Percentiles rank a stretch among this genome's conserved stretches.
phyloP scores from a whole-genome alignment of 2,888 invertebrate species.

The Thereva nobilitata region DNA sequence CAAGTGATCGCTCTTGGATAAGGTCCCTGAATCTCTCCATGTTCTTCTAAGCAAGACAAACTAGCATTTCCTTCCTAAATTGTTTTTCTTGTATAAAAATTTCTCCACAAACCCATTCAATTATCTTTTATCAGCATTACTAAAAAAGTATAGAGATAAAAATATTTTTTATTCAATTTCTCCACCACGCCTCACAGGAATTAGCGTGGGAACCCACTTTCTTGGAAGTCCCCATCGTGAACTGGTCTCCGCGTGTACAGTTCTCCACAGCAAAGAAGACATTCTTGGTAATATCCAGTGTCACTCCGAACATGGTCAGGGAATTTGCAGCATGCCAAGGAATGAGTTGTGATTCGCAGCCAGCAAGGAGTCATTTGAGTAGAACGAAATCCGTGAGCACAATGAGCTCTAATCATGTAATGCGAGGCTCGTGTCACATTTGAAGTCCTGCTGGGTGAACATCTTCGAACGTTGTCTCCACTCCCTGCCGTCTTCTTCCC shows the following conservation, averaged over 20 bases:
- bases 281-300: constrained; percentile 16
- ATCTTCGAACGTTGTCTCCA: constrained; percentile 8
- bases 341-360: constrained; percentile 18
- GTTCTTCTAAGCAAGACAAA: no score
- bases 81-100: no score
- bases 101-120: no score
- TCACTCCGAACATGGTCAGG: constrained; percentile 1
- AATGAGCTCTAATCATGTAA: constrained; percentile 41
- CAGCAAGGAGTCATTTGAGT: constrained; percentile 20
- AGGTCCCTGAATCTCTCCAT: no score
- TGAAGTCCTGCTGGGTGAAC: constrained; percentile 37
- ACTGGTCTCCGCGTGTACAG: background rate
- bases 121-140: no score
- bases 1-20: no score
- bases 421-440: constrained; percentile 38
- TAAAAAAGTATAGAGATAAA: no score
- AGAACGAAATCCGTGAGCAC: constrained; percentile 29
- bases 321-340: constrained; percentile 18
- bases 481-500: constrained; percentile 15
- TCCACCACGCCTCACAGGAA: constrained; percentile 35
- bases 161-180: constrained; percentile 2
- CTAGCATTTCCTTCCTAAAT: no score
- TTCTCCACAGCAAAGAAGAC: background rate
- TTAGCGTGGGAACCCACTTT: constrained; percentile 38
- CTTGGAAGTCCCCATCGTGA: constrained; percentile 7